A percentile compares a stretch with the other conserved stretches of the same genome.
These are phyloP conservation scores for Drosophila greeni DNA, from an alignment of 2,888 invertebrate species.

Conservation along the genomic window DNA sequence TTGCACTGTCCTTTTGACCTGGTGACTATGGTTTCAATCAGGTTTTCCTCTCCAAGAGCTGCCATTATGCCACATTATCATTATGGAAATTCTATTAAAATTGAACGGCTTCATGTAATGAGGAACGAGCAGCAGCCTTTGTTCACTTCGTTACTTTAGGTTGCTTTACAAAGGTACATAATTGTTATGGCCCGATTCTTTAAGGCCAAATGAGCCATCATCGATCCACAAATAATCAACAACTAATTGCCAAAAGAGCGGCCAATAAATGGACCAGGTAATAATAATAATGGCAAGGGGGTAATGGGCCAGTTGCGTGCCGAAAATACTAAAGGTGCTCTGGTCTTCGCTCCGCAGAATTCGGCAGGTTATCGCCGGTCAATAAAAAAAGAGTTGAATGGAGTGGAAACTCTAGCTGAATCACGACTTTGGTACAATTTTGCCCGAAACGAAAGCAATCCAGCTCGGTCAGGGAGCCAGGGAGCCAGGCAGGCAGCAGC, in stretches of 20 bases:
- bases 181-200: constrained; percentile 6
- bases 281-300: constrained; percentile 48
- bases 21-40: constrained; percentile 18
- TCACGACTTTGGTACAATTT: constrained; percentile 69
- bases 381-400: constrained; percentile 27
- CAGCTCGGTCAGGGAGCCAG: constrained; percentile 39
- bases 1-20: constrained; percentile 6
- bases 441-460: constrained; percentile 45
- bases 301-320: constrained; percentile 63
- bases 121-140: background rate
- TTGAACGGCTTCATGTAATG: constrained; percentile 3
- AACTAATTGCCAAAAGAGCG: constrained; percentile 57
- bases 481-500: constrained; percentile 12
- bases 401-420: constrained; percentile 58
- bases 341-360: constrained; percentile 30
- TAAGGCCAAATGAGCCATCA: constrained; percentile 19
- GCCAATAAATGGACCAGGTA: constrained; percentile 31
- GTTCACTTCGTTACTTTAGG: background rate
- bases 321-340: constrained; percentile 50
- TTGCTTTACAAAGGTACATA: background rate
- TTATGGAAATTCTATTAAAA: constrained; percentile 51
- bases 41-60: constrained; percentile 3
- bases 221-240: constrained; percentile 29
- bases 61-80: constrained; percentile 29
- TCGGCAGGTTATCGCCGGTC: constrained; percentile 45